Evolutionary conservation across 2,113 vertebrate species (phyloP).

Genomic region (Deroptyus accipitrinus): DNA sequence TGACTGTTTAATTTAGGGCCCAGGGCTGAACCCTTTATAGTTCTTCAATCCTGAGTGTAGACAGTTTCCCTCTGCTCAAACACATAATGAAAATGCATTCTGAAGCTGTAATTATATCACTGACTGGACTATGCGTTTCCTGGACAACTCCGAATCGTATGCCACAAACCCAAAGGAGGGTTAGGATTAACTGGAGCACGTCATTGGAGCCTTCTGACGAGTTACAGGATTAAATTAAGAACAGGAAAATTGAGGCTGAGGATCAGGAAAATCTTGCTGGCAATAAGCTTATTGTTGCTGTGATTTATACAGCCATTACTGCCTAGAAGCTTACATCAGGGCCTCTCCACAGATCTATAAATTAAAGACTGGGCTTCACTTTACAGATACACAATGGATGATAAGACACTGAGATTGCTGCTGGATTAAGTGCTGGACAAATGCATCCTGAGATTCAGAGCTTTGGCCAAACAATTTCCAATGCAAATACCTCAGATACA

Average conservation of each 20-base stretch:
- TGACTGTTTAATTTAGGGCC: no score
- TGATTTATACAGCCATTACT: conserved; percentile 19
- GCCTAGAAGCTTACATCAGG: background rate
- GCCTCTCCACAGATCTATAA: background rate
- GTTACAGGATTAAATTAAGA: background rate
- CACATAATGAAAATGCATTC: background rate
- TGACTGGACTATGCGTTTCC: background rate
- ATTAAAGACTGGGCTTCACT: background rate
- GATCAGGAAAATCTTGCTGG: conserved; percentile 15
- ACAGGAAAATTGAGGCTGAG: background rate
- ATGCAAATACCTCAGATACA: background rate
- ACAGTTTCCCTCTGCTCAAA: background rate
- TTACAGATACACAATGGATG: background rate
- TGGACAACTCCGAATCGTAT: background rate
- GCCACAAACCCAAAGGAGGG: background rate
- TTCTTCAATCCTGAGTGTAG: background rate
- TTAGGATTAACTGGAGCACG: background rate
- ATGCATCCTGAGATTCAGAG: background rate
- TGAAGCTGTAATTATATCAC: background rate
- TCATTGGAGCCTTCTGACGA: background rate
- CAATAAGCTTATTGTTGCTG: background rate
- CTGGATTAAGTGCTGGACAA: background rate
- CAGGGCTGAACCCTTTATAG: background rate
- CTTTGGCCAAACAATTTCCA: background rate
- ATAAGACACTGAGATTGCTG: background rate